phyloP scores from a whole-genome alignment of 2,113 vertebrate genomes.

The Pseudolaguvia tuberculata region DNA sequence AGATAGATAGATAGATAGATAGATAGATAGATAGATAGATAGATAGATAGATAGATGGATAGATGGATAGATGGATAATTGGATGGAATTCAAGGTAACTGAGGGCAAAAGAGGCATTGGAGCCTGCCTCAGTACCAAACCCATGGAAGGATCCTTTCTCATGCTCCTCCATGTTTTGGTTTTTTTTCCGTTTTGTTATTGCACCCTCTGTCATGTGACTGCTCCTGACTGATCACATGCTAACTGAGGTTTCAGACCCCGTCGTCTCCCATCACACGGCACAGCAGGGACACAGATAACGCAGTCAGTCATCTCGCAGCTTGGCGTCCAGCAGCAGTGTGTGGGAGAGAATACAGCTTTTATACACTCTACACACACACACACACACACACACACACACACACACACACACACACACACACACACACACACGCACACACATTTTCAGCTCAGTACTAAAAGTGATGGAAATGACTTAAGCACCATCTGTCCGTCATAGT shows the following conservation, averaged over 20 bases:
- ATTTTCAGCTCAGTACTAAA: too few species aligned
- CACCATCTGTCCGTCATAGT: too few species aligned
- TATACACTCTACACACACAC: neutral
- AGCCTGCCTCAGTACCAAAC: neutral
- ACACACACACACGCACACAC: too few species aligned
- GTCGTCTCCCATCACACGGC: slow-evolving; percentile 1
- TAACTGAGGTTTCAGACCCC: slow-evolving; percentile 1
- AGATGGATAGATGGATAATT: too few species aligned
- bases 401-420: too few species aligned
- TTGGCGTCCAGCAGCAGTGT: slow-evolving; percentile 4
- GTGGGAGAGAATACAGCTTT: slow-evolving; percentile 20
- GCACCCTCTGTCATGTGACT: neutral
- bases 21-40: too few species aligned
- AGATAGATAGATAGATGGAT: too few species aligned
- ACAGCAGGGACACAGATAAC: slow-evolving; percentile 19
- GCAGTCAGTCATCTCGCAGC: slow-evolving; percentile 15
- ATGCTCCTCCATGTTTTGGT: neutral
- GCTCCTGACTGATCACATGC: neutral
- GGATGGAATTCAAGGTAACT: too few species aligned
- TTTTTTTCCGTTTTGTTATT: neutral
- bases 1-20: too few species aligned
- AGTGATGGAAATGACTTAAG: neutral
- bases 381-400: too few species aligned
- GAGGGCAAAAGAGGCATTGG: too few species aligned
- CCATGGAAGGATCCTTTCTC: neutral